Evolutionary conservation across 1,140 invertebrate genomes (phyloP), one percentile per base, ranked within the genome.

Genomic region (Achroia grisella): DNA sequence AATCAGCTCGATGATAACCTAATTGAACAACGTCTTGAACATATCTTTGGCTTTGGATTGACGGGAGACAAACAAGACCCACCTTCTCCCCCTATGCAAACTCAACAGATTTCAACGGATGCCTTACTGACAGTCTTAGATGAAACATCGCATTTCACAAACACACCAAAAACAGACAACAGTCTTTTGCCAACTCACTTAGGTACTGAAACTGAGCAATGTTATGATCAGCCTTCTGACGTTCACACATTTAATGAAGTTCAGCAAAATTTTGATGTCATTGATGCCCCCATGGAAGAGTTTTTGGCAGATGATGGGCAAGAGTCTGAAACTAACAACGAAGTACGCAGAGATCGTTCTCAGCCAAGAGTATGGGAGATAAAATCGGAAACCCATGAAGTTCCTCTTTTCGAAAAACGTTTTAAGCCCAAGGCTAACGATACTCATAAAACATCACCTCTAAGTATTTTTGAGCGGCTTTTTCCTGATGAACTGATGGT

Each of bases 51-150:
- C 53, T 53, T 50, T 34, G 50, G 33, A 53, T 56, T 41, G 47
- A 40, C 11, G 28, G 52, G 37, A 56, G 44, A 56, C 31, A 53
- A 53, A 48, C 48, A 55, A 52, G 48, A 55, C 35, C 30, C 43
- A 31, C 52, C 56, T 54, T 30, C 48, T 54, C 17, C 17, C 17
- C 17, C 17, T 23, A 44, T 46, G 35, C 48, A 55, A 61, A 31
- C 49, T 10, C 52, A 56, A 55, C 57, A 61, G 52, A 56, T 61
- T 49, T 61, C 49, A 56, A 61, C 52, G 50, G 51, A 59, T 59
- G 44, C 51, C 48, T 59, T 59, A 59, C 48, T 59, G 48, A 59
- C 48, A 59, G 56, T 37, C 48, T 59, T 52, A 41, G 50, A 29
- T 36, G 50, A 61, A 61, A 47, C 52, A 47, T 61, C 49, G 17